A percentile compares a stretch with the other conserved stretches of the same genome.
Evolutionary conservation across 2,888 invertebrate genomes (phyloP).

Genomic region (Eucriotettix oculatus): DNA sequence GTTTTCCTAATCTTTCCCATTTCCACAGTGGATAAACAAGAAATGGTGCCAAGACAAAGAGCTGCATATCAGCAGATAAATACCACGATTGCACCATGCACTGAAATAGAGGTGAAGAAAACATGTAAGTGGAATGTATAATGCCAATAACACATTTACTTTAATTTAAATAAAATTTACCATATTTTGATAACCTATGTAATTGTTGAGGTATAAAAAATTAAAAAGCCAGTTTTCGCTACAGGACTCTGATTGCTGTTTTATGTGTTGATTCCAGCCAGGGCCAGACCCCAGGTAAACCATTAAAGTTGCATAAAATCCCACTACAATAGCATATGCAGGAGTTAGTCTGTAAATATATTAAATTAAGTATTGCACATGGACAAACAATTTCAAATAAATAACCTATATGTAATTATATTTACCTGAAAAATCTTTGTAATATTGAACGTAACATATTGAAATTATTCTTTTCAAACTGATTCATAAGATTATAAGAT

Average conservation of each 20-base stretch:
- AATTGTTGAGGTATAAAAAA: slow-evolving; percentile 47
- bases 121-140: background rate
- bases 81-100: slow-evolving; percentile 9
- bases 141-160: background rate
- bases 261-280: slow-evolving; percentile 44
- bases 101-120: background rate
- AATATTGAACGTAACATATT: background rate
- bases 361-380: too few relatives aligned
- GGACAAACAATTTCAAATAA: too few relatives aligned
- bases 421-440: slow-evolving; percentile 7
- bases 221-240: slow-evolving; percentile 51
- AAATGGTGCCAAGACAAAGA: slow-evolving; percentile 45
- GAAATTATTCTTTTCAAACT: background rate
- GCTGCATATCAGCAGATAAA: slow-evolving; percentile 40
- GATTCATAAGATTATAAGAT: slow-evolving; percentile 33
- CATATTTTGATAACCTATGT: slow-evolving; percentile 24
- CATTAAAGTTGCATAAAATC: slow-evolving; percentile 50
- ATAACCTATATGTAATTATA: background rate
- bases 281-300: slow-evolving; percentile 46
- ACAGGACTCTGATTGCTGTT: slow-evolving; percentile 44
- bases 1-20: slow-evolving; percentile 35
- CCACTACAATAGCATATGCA: slow-evolving; percentile 39
- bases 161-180: background rate
- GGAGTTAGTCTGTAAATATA: slow-evolving; percentile 36
- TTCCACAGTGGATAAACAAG: slow-evolving; percentile 45